Evolutionary conservation across 2,113 vertebrate species (phyloP).

Genomic region (Micronisus gabar): DNA sequence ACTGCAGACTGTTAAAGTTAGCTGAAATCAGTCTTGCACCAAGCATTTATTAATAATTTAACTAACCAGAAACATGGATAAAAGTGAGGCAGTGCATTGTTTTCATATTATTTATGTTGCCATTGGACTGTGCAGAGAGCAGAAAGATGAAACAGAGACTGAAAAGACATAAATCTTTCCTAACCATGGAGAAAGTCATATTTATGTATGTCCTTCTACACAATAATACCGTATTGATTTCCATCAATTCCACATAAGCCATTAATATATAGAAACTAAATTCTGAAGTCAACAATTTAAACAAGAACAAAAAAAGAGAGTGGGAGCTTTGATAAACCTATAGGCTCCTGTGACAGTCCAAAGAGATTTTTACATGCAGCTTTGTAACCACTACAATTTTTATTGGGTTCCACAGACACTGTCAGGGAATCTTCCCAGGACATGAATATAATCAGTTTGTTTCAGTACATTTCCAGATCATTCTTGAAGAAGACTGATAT

Average conservation of each 20-base stretch:
- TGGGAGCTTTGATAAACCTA: not conserved
- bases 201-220: not conserved
- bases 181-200: not conserved
- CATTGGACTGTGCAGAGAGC: not conserved
- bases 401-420: not conserved
- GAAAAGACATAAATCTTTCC: constrained; percentile 15
- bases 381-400: not conserved
- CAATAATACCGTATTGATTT: not conserved
- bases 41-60: constrained; percentile 27
- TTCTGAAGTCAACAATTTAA: not conserved
- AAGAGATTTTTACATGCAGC: not conserved
- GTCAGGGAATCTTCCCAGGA: not conserved
- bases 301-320: not conserved
- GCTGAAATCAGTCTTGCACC: not conserved
- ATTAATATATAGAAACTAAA: not conserved
- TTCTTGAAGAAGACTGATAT: not conserved
- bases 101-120: constrained; percentile 18
- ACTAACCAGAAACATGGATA: not conserved
- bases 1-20: not conserved
- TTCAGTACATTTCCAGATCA: not conserved
- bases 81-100: not conserved
- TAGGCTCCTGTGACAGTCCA: not conserved
- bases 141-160: not conserved
- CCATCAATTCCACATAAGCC: not conserved
- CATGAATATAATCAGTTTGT: not conserved